These are phyloP conservation scores for Drosophila quinaria DNA, from an alignment of 2,888 invertebrate species.

Conservation along the genomic window DNA sequence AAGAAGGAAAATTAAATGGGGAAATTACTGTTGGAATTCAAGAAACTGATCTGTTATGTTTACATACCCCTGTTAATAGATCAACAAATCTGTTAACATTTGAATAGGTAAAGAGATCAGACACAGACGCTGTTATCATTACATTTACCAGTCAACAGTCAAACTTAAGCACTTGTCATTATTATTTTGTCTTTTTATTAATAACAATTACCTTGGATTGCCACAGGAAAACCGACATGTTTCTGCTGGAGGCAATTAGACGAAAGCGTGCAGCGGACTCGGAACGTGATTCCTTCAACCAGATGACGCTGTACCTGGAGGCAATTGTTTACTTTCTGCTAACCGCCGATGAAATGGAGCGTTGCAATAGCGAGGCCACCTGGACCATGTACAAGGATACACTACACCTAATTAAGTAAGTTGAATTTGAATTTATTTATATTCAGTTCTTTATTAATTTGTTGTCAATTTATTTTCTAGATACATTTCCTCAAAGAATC, in stretches of 20 bases:
- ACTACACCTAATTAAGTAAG: constrained; percentile 91
- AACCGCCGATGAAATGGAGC: constrained; percentile 95
- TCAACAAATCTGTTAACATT: not conserved
- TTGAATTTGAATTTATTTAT: constrained; percentile 48
- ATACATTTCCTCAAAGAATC: constrained; percentile 90
- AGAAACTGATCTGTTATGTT: too few relatives aligned
- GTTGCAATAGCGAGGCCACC: constrained; percentile 92
- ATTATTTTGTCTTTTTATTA: not conserved
- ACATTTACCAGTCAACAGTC: too few relatives aligned
- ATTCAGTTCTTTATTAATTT: not conserved
- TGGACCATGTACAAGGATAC: constrained; percentile 98
- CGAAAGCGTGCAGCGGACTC: constrained; percentile 94
- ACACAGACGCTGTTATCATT: not conserved
- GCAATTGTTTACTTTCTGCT: constrained; percentile 96
- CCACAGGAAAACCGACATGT: constrained; percentile 85
- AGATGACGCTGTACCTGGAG: constrained; percentile 96
- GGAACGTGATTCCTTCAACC: constrained; percentile 92
- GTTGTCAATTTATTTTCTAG: constrained; percentile 84
- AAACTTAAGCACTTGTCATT: not conserved
- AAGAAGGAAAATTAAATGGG: too few relatives aligned
- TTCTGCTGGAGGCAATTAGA: constrained; percentile 93
- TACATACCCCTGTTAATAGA: not conserved
- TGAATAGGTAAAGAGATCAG: not conserved
- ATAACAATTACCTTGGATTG: not conserved
- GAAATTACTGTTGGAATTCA: too few relatives aligned